Evolutionary conservation across 2,888 invertebrate genomes (phyloP).

Genomic region (Helobdella robusta): DNA sequence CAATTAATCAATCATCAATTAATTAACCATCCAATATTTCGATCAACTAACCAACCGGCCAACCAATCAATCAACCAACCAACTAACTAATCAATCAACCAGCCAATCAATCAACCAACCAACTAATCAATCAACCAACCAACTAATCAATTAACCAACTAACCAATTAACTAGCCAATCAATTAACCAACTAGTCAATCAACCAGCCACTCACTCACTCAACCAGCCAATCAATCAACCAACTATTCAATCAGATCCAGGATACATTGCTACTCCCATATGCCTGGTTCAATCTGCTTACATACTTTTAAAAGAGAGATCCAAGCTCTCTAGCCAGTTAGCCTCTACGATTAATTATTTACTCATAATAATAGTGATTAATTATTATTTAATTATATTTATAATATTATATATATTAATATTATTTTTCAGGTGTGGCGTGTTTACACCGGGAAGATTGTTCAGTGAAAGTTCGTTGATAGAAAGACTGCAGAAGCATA

Average conservation of each 20-base stretch:
- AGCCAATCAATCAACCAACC: too few relatives aligned
- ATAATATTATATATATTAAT: neutral
- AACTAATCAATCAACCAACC: too few relatives aligned
- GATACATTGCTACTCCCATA: slow-evolving; percentile 72
- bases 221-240: too few relatives aligned
- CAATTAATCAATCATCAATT: too few relatives aligned
- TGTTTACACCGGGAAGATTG: slow-evolving; percentile 73
- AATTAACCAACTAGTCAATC: too few relatives aligned
- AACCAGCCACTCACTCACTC: too few relatives aligned
- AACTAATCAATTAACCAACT: too few relatives aligned
- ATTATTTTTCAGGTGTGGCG: slow-evolving; percentile 63
- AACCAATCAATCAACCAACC: too few relatives aligned
- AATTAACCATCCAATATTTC: too few relatives aligned
- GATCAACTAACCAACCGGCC: too few relatives aligned
- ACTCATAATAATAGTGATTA: neutral
- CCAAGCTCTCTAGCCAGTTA: neutral
- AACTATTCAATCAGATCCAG: slow-evolving; percentile 67
- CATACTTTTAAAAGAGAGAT: slow-evolving; percentile 63
- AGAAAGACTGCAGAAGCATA: slow-evolving; percentile 63
- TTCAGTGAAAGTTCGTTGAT: slow-evolving; percentile 72
- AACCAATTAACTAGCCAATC: too few relatives aligned
- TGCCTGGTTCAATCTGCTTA: slow-evolving; percentile 65
- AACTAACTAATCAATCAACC: too few relatives aligned
- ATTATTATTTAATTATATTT: neutral
- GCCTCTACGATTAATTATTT: neutral